Percentiles rank a stretch among this genome's conserved stretches.
phyloP scores from a whole-genome alignment of 2,113 vertebrate genomes.

The Mixornis gularis region DNA sequence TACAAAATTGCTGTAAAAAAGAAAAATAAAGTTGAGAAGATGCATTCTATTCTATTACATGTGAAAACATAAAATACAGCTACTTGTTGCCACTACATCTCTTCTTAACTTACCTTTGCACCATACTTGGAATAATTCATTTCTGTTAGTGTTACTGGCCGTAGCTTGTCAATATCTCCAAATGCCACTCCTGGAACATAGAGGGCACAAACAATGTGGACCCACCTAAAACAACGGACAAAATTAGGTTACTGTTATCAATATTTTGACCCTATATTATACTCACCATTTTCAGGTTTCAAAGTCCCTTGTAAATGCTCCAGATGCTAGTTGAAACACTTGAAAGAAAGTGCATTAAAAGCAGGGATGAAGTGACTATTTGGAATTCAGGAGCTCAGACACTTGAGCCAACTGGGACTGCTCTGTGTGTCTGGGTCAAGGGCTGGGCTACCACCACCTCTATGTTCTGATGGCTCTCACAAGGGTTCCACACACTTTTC shows the following conservation, averaged over 20 bases:
- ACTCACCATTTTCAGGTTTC: not conserved
- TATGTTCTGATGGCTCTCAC: not conserved
- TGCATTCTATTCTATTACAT: not conserved
- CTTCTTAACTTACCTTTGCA: conserved; percentile 84
- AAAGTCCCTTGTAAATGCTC: not conserved
- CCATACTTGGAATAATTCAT: conserved; percentile 99
- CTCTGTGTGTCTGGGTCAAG: not conserved
- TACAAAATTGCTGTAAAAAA: not conserved
- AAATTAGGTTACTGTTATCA: not conserved
- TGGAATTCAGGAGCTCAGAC: not conserved
- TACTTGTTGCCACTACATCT: not conserved
- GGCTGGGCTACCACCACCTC: not conserved
- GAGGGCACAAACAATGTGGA: conserved; percentile 96
- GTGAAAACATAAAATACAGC: not conserved
- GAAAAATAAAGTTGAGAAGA: not conserved
- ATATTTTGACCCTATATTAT: not conserved
- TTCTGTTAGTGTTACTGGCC: conserved; percentile 96
- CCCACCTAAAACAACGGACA: conserved; percentile 81
- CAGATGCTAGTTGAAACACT: not conserved
- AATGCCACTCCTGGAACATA: conserved; percentile 98
- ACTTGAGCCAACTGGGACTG: not conserved
- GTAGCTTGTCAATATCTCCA: conserved; percentile 95
- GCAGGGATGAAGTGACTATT: not conserved
- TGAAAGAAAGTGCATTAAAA: not conserved
- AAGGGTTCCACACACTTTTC: not conserved